These are phyloP conservation scores for Chloromyia formosa DNA, from an alignment of 2,888 invertebrate genomes.

Conservation along the genomic window DNA sequence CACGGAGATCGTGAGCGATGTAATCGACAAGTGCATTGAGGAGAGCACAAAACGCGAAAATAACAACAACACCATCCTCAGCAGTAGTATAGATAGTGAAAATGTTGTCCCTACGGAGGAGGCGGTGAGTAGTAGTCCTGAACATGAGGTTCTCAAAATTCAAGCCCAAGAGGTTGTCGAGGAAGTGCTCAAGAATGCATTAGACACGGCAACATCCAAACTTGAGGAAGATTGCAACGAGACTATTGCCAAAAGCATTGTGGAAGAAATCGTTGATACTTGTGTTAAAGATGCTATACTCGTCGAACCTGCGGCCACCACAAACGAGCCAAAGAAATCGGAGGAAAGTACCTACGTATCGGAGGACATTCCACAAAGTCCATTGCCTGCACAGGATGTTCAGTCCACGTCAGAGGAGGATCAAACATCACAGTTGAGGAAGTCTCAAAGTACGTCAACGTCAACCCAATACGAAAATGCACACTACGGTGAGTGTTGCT, in stretches of 20 bases:
- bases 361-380: not conserved
- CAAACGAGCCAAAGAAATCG: not conserved
- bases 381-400: not conserved
- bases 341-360: not conserved
- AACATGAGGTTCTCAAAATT: conserved; percentile 49
- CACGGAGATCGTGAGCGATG: conserved; percentile 59
- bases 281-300: conserved; percentile 37
- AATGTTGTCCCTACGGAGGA: conserved; percentile 48
- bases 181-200: conserved; percentile 65
- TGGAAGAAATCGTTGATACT: conserved; percentile 51
- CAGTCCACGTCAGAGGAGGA: not conserved
- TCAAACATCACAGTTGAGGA: conserved; percentile 67
- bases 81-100: conserved; percentile 47
- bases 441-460: conserved; percentile 81
- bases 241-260: conserved; percentile 50
- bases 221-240: conserved; percentile 55
- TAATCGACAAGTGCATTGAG: conserved; percentile 57
- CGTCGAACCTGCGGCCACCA: not conserved
- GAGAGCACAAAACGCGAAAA: conserved; percentile 46
- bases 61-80: conserved; percentile 47
- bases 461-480: conserved; percentile 86
- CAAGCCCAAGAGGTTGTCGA: conserved; percentile 66
- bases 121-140: conserved; percentile 27
- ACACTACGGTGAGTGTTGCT: conserved; percentile 75
- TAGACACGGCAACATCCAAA: conserved; percentile 65